Base-by-base conservation (phyloP, 2,797 vertebrate genomes). In the Mallotus villosus region DNA sequence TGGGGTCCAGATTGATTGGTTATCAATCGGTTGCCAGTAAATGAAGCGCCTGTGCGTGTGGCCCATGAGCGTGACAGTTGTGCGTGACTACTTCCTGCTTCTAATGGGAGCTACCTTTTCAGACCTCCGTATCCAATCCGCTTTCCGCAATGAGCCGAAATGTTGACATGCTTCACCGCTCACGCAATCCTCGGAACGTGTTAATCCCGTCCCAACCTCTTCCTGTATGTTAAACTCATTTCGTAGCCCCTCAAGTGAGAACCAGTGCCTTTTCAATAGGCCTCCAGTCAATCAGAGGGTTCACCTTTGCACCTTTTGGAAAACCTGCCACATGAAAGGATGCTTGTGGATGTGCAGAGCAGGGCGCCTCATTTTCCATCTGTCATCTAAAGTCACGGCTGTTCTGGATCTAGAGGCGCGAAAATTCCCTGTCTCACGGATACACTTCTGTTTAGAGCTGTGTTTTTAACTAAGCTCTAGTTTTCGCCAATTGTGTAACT, bases 381-480 rank as follows among this genome's bases (percentile, higher is more conserved):
- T 76, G 78, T 83, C 82, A 79, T 79, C 76, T 81, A 81, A 77
- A 85, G 71, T 61, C 71, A 67, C 83, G 78, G 57, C 71, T 75
- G 77, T 83, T 73, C 29, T 72, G 74, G 81, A 69, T 61, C 73
- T 65, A 63, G 25, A 68, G 58, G 32, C 17, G 72, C 6, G 19
- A 55, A 25, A 64, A n/a, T 9, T 61, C 41, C 34, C 9, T 67
- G 29, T 67, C 21, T 49, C 68, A 67, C 9, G 24, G 53, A 27
- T 25, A n/a, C 21, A 32, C 21, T n/a, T 22, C 63, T 34, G 58
- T 34, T 58, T 59, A 7, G n/a, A 32, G 19, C 3, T 22, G 24
- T 22, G 12, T 12, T 16, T 24, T 41, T 19, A 70, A 70, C 5
- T 19, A 24, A 49, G 9, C 16, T 49, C 14, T 46, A 25, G 5